Evolutionary conservation across 1,140 invertebrate species (phyloP).

Genomic region (Carcinoscorpius rotundicauda): DNA sequence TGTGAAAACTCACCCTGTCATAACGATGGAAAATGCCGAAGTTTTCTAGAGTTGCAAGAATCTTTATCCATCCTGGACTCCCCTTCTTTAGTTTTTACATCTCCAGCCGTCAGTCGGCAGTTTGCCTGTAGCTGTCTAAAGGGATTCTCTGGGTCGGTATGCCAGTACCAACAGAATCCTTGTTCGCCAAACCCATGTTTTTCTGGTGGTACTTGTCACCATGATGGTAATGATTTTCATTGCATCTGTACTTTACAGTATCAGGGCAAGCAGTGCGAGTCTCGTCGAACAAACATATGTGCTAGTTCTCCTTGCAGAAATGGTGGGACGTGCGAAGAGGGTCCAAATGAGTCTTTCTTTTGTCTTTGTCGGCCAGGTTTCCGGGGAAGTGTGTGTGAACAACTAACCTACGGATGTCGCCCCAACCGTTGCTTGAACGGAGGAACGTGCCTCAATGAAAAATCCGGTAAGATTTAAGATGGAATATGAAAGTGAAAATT

Average conservation of each 20-base stretch:
- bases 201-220: conserved; percentile 61
- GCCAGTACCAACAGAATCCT: conserved; percentile 72
- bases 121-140: conserved; percentile 64
- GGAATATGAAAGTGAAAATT: neutral
- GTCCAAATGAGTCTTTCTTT: conserved; percentile 72
- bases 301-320: conserved; percentile 72
- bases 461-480: conserved; percentile 31
- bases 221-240: conserved; percentile 64
- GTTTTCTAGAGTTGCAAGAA: conserved; percentile 49
- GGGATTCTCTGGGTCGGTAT: conserved; percentile 60
- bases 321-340: conserved; percentile 76
- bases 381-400: conserved; percentile 74
- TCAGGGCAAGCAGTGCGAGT: conserved; percentile 70
- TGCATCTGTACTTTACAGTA: conserved; percentile 61
- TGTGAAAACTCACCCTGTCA: conserved; percentile 30
- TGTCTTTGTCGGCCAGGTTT: conserved; percentile 80
- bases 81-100: conserved; percentile 60
- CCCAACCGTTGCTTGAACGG: conserved; percentile 80
- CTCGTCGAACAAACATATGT: conserved; percentile 67
- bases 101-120: conserved; percentile 59
- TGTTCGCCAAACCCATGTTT: conserved; percentile 82
- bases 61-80: conserved; percentile 55
- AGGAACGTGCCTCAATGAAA: conserved; percentile 53
- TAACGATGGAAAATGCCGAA: conserved; percentile 46
- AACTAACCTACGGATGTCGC: conserved; percentile 67